Evolutionary conservation across 2,797 vertebrate species (phyloP), one percentile per base, ranked within the genome.

Genomic region (Galago senegalensis): DNA sequence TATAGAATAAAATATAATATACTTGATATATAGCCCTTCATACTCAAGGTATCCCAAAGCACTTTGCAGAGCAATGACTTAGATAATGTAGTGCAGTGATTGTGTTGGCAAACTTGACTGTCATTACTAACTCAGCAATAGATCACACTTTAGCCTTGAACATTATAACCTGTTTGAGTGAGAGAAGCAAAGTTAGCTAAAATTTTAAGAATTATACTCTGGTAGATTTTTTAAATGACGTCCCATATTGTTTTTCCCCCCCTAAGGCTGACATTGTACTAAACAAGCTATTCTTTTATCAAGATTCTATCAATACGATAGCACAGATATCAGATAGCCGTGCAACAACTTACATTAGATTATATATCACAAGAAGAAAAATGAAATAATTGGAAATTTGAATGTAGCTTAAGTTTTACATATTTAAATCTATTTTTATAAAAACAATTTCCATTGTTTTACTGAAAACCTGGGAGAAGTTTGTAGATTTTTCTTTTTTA

Each of bases 1-100:
- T 91, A 94, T 49, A 96, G 89, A 98, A 97, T 75, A 93, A 94
- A 98, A 96, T 27, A 95, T 92, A 98, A 97, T 98, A 98, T 97
- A 94, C 96, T 97, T 98, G 97, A 98, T 98, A 87, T 97, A 98
- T 96, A 82, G 75, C 96, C 96, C 97, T 98, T 98, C 98, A 97
- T 90, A 97, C 85, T 97, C 96, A 98, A 98, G 98, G 96, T 98
- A 98, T 98, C 98, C 92, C 93, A 97, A 94, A 98, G 85, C 96
- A 98, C 94, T 98, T 98, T 97, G 94, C 97, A 97, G 96, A 97
- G 95, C 96, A 97, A 92, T 97, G 97, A 72, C 93, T 98, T 96
- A 97, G 96, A 97, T 98, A 98, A 98, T 97, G 91, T 92, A 98
- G 96, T 98, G 96, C 82, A 93, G 96, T 81, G 95, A 97, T 97